Base-by-base conservation (phyloP, 2,797 vertebrate species). In the Pipistrellus pipistrellus region DNA sequence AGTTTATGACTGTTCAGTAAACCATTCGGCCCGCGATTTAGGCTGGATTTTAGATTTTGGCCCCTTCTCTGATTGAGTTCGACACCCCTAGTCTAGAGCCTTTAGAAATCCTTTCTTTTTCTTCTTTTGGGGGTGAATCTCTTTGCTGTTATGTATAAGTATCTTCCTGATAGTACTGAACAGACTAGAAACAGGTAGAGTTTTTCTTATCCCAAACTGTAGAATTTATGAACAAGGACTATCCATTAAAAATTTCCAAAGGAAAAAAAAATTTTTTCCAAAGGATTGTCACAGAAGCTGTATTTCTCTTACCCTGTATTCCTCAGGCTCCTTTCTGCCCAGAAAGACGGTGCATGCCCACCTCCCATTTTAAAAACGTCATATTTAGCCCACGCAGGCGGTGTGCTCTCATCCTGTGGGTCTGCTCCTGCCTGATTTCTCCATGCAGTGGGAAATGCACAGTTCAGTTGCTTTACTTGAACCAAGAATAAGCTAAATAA, bases 191-290 rank as follows among this genome's bases (percentile, higher is more conserved):
- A 75, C 11, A 66, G 68, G 25, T 62, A 18, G 30, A 14, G 2
- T 59, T 94, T 80, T 64, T 88, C 71, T 92, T 80, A 41, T 53
- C 23, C 44, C 59, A 83, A 87, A 87, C 55, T 14, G 41, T n/a
- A 83, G 35, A 83, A 88, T 62, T 82, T 88, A 66, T 27, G 41
- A 72, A 35, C 53, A 87, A 84, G 68, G 21, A 41, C 30, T 77
- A 10, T 21, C n/a, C 32, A 68, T 4, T 2, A 88, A 68, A 64
- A 15, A 57, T 17, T 30, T 73, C 35, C 20, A 44, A 44, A 48
- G 30, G 6, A 53, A n/a, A n/a, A n/a, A n/a, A n/a, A n/a, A n/a
- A n/a, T n/a, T n/a, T n/a, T 17, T 30, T 73, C 35, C 20, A 44
- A 44, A 48, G 30, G 6, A 53, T 35, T 46, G 35, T 84, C 38